Percentiles rank a stretch among this genome's conserved stretches.
These are phyloP conservation scores for Threskiornis aethiopicus DNA, from an alignment of 2,797 vertebrate species.

Conservation along the genomic window DNA sequence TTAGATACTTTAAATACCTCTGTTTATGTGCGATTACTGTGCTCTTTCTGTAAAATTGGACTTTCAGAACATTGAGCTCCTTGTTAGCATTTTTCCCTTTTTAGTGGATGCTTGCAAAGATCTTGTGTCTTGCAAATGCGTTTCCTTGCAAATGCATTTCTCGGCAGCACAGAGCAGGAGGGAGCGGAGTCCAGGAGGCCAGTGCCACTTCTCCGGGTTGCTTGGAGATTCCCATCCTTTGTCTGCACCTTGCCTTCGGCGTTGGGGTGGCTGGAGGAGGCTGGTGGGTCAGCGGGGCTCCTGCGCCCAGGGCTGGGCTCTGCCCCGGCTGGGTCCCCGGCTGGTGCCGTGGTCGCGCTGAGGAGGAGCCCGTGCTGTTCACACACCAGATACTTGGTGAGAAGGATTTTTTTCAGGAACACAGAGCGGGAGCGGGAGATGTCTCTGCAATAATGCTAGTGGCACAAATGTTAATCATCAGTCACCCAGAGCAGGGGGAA, in stretches of 20 bases:
- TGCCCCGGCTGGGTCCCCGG: background rate
- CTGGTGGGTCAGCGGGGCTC: background rate
- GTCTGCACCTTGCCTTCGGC: background rate
- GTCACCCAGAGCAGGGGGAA: background rate
- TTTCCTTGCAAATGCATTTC: background rate
- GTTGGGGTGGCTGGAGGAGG: background rate
- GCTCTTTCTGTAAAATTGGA: background rate
- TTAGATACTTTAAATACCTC: conserved; percentile 30
- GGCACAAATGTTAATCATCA: background rate
- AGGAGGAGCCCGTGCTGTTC: background rate
- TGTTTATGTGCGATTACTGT: background rate
- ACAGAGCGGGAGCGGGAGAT: background rate
- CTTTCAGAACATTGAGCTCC: conserved; percentile 10
- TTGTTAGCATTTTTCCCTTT: background rate
- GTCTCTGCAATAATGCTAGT: background rate
- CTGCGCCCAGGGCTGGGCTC: background rate
- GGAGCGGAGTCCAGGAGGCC: background rate
- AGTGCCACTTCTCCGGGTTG: background rate
- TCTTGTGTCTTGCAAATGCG: background rate
- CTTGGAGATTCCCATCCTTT: conserved; percentile 1
- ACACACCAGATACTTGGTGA: background rate
- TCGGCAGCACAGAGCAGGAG: background rate
- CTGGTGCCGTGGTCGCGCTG: background rate
- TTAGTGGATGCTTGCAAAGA: background rate
- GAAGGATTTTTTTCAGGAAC: background rate